A percentile compares a stretch with the other conserved stretches of the same genome.
phyloP scores from a whole-genome alignment of 2,888 invertebrate genomes.

The Trichogramma evanescens region DNA sequence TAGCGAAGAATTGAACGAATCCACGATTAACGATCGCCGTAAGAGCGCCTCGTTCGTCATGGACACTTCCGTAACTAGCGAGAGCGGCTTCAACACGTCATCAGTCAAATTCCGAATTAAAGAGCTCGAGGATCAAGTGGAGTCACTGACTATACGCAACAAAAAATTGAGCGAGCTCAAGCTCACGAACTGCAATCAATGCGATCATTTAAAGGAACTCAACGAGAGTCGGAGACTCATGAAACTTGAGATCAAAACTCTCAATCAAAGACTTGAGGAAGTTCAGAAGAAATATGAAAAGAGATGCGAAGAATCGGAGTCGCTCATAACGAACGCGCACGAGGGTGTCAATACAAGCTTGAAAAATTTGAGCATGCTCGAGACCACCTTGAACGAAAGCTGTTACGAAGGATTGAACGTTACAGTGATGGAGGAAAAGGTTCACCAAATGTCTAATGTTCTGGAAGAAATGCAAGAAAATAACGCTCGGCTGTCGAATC shows the following conservation, averaged over 20 bases:
- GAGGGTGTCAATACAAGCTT: constrained; percentile 29
- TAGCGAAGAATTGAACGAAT: constrained; percentile 10
- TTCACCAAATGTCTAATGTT: constrained; percentile 31
- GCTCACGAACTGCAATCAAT: constrained; percentile 31
- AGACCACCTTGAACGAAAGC: constrained; percentile 29
- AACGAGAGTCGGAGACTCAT: constrained; percentile 30
- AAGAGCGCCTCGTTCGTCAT: not conserved
- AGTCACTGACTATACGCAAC: constrained; percentile 29
- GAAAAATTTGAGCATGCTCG: constrained; percentile 19
- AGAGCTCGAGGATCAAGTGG: constrained; percentile 27
- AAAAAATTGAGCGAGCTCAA: constrained; percentile 34
- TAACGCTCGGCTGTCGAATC: constrained; percentile 28
- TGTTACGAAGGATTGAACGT: constrained; percentile 30
- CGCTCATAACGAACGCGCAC: constrained; percentile 31
- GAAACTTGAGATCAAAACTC: constrained; percentile 31
- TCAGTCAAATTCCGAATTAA: constrained; percentile 18
- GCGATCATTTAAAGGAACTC: constrained; percentile 31
- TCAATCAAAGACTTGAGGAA: constrained; percentile 30
- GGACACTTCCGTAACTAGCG: constrained; percentile 12
- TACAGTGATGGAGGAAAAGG: constrained; percentile 34
- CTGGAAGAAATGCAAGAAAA: constrained; percentile 31
- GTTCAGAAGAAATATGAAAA: constrained; percentile 34
- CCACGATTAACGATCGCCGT: not conserved
- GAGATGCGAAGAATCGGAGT: constrained; percentile 30
- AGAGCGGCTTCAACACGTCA: not conserved